These are phyloP conservation scores for Toxotes jaculatrix DNA, from an alignment of 2,113 vertebrate species.

Conservation along the genomic window DNA sequence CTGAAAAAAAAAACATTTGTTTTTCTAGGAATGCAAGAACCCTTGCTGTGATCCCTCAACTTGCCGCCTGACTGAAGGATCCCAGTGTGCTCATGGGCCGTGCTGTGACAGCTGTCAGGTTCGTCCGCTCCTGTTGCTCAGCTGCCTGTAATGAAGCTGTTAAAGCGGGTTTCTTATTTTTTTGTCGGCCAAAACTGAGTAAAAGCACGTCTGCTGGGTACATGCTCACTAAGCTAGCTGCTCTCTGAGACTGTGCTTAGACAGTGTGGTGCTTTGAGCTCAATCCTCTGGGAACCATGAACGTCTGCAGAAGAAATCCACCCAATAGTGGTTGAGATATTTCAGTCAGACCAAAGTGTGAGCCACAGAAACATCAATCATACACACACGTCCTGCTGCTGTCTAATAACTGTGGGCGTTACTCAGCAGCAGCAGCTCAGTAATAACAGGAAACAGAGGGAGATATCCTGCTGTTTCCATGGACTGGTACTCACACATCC, in stretches of 20 bases:
- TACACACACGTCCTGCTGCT: constrained; percentile 20
- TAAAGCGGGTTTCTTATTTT: not conserved
- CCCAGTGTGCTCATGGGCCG: constrained; percentile 84
- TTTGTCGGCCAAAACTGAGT: not conserved
- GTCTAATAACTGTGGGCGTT: not conserved
- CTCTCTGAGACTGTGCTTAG: not conserved
- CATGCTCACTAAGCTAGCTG: not conserved
- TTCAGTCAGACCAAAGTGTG: not conserved
- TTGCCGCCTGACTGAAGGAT: constrained; percentile 86
- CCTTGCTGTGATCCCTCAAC: constrained; percentile 89
- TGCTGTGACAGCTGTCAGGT: constrained; percentile 92
- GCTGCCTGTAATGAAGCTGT: not conserved
- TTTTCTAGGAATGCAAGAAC: constrained; percentile 86
- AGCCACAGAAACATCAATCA: not conserved
- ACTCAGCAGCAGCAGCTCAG: not conserved
- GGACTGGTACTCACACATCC: constrained; percentile 44
- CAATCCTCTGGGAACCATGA: not conserved
- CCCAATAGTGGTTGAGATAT: not conserved
- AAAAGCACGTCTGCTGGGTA: not conserved
- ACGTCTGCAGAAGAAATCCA: not conserved
- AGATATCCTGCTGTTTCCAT: constrained; percentile 5
- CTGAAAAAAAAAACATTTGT: not conserved
- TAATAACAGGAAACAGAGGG: constrained; percentile 62
- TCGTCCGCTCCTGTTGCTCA: not conserved
- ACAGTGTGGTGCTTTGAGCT: not conserved